Evolutionary conservation across 2,888 invertebrate species (phyloP).

Genomic region (Ectobius pallidus): DNA sequence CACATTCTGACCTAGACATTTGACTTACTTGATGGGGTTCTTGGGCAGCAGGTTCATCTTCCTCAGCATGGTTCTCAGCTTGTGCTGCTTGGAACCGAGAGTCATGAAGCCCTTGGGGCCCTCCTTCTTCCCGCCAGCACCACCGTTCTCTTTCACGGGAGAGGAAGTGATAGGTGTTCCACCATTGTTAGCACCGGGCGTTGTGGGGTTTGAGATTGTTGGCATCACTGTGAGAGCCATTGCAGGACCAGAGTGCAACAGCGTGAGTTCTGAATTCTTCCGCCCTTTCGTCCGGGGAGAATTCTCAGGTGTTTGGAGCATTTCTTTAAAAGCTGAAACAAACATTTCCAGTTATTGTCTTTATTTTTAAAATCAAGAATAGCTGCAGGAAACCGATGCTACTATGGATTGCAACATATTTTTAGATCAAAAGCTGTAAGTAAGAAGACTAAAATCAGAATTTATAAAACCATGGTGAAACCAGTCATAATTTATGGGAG

Average conservation of each 20-base stretch:
- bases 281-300: constrained; percentile 75
- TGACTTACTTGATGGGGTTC: constrained; percentile 70
- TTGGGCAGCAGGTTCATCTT: constrained; percentile 90
- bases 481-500: too few relatives aligned
- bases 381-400: too few relatives aligned
- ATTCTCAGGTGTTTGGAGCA: constrained; percentile 78
- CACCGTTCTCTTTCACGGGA: constrained; percentile 64
- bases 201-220: constrained; percentile 34
- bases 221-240: constrained; percentile 40
- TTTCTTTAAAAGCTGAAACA: constrained; percentile 67
- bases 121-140: constrained; percentile 26
- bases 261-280: constrained; percentile 59
- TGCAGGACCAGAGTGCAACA: constrained; percentile 65
- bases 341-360: too few relatives aligned
- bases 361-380: too few relatives aligned
- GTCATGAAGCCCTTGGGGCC: constrained; percentile 79
- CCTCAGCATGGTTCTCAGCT: constrained; percentile 83
- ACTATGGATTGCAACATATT: too few relatives aligned
- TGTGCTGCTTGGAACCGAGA: constrained; percentile 80
- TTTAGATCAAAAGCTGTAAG: too few relatives aligned
- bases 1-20: too few relatives aligned
- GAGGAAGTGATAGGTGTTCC: constrained; percentile 59
- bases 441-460: too few relatives aligned
- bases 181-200: constrained; percentile 30
- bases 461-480: too few relatives aligned